A percentile compares a stretch with the other conserved stretches of the same genome.
Evolutionary conservation across 2,888 invertebrate species (phyloP).

Genomic region (Microctonus brassicae): DNA sequence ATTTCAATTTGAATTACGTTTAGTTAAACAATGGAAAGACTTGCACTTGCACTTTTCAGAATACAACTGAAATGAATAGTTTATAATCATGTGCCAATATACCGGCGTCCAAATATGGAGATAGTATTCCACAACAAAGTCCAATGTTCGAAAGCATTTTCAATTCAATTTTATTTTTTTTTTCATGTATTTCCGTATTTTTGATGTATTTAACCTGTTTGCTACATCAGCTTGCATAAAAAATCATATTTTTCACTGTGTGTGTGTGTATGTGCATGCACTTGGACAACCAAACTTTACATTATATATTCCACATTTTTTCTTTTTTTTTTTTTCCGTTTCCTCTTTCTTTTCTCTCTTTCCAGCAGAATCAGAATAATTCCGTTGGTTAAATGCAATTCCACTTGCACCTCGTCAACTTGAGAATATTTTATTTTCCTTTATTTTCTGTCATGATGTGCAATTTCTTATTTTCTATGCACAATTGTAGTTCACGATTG

Average conservation of each 20-base stretch:
- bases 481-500: background rate
- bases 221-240: background rate
- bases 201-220: background rate
- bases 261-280: too few species aligned
- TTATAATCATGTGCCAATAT: background rate
- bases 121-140: slow-evolving; percentile 39
- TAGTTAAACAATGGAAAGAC: background rate
- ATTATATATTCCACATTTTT: background rate
- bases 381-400: background rate
- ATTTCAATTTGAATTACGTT: background rate
- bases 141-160: slow-evolving; percentile 40
- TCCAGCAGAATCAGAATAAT: too few species aligned
- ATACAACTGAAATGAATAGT: slow-evolving; percentile 21
- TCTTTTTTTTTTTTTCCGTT: background rate
- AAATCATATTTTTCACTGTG: too few species aligned
- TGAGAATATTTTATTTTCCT: too few species aligned
- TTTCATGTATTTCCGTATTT: background rate
- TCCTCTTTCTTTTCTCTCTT: too few species aligned
- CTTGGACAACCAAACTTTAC: background rate
- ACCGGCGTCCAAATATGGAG: slow-evolving; percentile 30
- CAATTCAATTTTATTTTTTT: slow-evolving; percentile 34
- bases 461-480: background rate
- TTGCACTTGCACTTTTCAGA: background rate
- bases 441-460: too few species aligned
- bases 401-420: background rate